Conservation (phyloP, 1,140 invertebrate genomes). For the Papilio helenus region DNA sequence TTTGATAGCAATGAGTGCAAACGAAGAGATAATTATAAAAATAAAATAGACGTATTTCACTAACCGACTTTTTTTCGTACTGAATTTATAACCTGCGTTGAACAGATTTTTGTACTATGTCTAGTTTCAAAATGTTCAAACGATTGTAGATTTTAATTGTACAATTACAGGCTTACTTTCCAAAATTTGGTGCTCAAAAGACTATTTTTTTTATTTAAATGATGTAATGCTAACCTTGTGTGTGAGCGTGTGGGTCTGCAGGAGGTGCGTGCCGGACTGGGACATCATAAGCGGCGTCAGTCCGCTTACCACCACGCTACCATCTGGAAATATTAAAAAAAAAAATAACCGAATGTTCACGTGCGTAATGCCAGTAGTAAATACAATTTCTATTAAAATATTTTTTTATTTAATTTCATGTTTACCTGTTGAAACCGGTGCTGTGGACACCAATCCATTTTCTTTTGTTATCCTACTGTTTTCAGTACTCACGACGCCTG, state of each 20-base stretch:
- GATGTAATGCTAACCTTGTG: conserved; percentile 63
- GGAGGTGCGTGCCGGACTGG: conserved; percentile 69
- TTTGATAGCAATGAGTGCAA: too few relatives aligned
- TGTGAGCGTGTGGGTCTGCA: conserved; percentile 73
- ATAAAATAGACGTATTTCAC: too few relatives aligned
- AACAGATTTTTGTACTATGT: too few relatives aligned
- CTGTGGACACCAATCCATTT: conserved; percentile 66
- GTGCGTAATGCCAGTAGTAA: not conserved
- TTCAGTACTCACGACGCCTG: conserved; percentile 64
- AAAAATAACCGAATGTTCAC: not conserved
- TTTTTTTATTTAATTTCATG: not conserved
- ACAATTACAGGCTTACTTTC: not conserved
- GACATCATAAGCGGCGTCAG: conserved; percentile 77
- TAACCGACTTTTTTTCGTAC: too few relatives aligned
- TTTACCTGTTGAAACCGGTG: conserved; percentile 63
- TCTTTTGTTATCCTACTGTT: conserved; percentile 68
- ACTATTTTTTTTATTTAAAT: not conserved
- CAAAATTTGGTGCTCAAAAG: too few relatives aligned
- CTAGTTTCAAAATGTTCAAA: too few relatives aligned
- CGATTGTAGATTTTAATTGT: too few relatives aligned
- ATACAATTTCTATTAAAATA: conserved; percentile 1
- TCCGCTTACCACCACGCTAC: conserved; percentile 70
- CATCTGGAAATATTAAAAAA: conserved; percentile 46
- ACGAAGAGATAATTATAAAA: too few relatives aligned
- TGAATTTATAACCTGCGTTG: too few relatives aligned